Evolutionary conservation across 2,797 vertebrate genomes (phyloP), one percentile per base, ranked within the genome.

Genomic region (Leptodactylus fallax): DNA sequence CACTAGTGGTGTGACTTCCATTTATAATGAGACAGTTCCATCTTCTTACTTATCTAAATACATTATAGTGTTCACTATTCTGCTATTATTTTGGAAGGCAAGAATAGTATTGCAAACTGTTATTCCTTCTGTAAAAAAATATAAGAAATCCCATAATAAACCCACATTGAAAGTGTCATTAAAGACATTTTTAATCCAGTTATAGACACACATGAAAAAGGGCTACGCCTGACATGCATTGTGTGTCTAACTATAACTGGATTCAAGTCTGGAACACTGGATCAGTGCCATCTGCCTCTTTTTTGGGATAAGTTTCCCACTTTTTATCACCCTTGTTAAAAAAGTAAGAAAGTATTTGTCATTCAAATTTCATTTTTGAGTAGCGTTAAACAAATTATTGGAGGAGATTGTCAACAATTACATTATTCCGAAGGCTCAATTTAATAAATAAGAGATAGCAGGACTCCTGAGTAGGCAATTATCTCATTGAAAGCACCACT

Each of bases 361-460:
- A 21, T 49, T 19, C 9, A 12, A 49, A 74, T 74, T 17, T 0
- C 7, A 47, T 17, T 72, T 72, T 47, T 78, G 23, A 11, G 27
- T 79, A 19, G 8, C 12, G 53, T 17, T 1, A 79, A 12, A 58
- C 53, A 56, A 27, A 56, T 79, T 21, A 49, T 74, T 5, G 45
- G 21, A 74, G 71, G 19, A 74, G 71, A 47, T 25, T 72, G 69
- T 72, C 53, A 79, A 60, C 55, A 56, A 80, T 13, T 13, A 10
- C 21, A 61, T 49, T 76, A 63, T 85, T 61, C 36, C 45, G 45
- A 21, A 85, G 36, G 13, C 55, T 65, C 83, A 77, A 76, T 78
- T 51, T 21, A 56, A 72, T 83, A n/a, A 72, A 83, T 83, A 85
- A n/a, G 58, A 65, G 72, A 85, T 78, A 77, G 83, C 74, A 85